Conservation (phyloP, 2,797 vertebrate species). For the Apodemus agrarius region DNA sequence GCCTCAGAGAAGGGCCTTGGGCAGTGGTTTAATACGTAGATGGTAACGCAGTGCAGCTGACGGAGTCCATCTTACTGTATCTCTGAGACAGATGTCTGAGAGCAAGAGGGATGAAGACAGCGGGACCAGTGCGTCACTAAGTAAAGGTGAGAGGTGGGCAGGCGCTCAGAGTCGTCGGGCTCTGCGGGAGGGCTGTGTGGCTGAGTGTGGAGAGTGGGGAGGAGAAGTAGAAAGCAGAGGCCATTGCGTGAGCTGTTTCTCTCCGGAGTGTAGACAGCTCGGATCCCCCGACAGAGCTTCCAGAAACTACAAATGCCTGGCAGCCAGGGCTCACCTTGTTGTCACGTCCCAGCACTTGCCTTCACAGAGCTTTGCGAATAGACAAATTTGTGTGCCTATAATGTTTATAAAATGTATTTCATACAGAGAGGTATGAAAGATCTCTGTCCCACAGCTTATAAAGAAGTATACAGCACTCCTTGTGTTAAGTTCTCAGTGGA, state of each 20-base stretch:
- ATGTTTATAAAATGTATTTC: background rate
- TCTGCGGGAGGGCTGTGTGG: background rate
- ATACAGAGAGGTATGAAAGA: background rate
- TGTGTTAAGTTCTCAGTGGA: constrained; percentile 13
- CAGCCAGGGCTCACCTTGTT: constrained; percentile 3
- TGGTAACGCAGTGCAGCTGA: background rate
- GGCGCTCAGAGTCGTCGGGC: background rate
- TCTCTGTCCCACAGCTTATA: constrained; percentile 1
- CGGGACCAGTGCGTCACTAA: constrained; percentile 31
- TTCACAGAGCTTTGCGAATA: background rate
- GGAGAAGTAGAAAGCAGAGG: background rate
- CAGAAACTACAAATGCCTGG: background rate
- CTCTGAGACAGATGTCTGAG: constrained; percentile 69
- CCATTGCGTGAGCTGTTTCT: background rate
- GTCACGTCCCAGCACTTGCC: background rate
- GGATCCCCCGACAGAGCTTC: background rate
- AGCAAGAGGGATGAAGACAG: constrained; percentile 49
- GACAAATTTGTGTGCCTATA: background rate
- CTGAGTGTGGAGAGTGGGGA: background rate
- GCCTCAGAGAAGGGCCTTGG: background rate
- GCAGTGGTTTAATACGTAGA: background rate
- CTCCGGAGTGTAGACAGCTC: background rate
- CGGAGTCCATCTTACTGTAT: background rate
- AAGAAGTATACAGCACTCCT: constrained; percentile 4
- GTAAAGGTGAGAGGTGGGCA: constrained; percentile 70